Conservation (phyloP, 2,888 invertebrate species). For the Brachyptera putata region DNA sequence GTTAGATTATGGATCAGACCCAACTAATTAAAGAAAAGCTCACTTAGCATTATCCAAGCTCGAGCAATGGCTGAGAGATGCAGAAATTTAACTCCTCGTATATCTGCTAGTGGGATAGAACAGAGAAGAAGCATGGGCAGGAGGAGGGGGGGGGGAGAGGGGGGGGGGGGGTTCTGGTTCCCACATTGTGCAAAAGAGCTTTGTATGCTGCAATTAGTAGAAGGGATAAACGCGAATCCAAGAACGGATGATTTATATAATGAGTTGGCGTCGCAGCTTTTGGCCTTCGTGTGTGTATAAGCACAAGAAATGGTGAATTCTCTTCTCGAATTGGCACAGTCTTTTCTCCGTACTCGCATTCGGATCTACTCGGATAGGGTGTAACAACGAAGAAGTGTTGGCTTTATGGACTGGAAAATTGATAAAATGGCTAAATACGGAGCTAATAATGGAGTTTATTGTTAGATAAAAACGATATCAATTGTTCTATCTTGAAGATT, state of each 20-base stretch:
- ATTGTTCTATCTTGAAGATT: too few relatives aligned
- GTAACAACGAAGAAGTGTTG: conserved; percentile 1
- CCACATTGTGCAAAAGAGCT: conserved; percentile 23
- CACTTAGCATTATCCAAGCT: conserved; percentile 26
- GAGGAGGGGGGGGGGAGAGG: background rate
- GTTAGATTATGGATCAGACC: conserved; percentile 26
- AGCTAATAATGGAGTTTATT: too few relatives aligned
- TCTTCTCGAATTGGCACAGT: conserved; percentile 18
- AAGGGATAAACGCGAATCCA: conserved; percentile 8
- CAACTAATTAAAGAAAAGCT: conserved; percentile 29
- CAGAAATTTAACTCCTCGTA: conserved; percentile 21
- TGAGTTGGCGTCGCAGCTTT: conserved; percentile 20
- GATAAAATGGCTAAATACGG: background rate
- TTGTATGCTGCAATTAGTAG: conserved; percentile 17
- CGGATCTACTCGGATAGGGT: background rate
- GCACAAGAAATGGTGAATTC: conserved; percentile 9
- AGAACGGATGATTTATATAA: conserved; percentile 24
- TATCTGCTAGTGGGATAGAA: too few relatives aligned
- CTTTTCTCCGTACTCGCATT: background rate
- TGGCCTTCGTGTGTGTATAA: background rate
- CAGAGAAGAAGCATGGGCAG: too few relatives aligned
- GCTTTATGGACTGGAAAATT: conserved; percentile 8
- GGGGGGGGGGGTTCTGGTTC: conserved; percentile 13
- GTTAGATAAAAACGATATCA: too few relatives aligned
- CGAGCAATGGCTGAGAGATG: conserved; percentile 23